Percentiles rank a stretch among this genome's conserved stretches.
Evolutionary conservation across 2,888 invertebrate species (phyloP).

Genomic region (Polyploca ridens): DNA sequence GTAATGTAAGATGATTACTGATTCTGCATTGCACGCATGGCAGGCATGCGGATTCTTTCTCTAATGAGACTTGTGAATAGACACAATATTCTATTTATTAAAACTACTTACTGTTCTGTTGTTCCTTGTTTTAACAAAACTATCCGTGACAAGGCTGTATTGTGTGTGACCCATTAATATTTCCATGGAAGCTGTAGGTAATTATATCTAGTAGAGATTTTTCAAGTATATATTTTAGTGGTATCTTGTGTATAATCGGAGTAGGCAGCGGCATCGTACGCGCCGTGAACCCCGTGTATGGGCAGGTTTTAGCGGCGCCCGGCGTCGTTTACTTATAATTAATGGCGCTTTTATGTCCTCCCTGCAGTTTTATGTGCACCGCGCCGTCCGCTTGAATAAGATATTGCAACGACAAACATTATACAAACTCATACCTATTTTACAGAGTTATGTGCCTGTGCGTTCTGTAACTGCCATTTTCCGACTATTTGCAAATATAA

Average conservation of each 20-base stretch:
- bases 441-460: background rate
- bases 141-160: too few relatives aligned
- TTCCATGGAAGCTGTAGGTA: too few relatives aligned
- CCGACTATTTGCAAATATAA: background rate
- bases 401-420: constrained; percentile 8
- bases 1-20: too few relatives aligned
- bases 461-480: background rate
- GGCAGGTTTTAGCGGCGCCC: constrained; percentile 12
- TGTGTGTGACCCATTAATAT: too few relatives aligned
- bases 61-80: too few relatives aligned
- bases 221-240: background rate
- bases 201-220: too few relatives aligned
- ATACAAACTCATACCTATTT: background rate
- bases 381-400: constrained; percentile 11
- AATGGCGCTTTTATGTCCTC: constrained; percentile 14
- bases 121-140: too few relatives aligned
- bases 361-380: constrained; percentile 15
- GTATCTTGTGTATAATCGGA: background rate
- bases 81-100: too few relatives aligned
- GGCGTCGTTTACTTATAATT: constrained; percentile 14
- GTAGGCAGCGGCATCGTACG: background rate
- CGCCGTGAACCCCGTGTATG: constrained; percentile 13
- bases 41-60: too few relatives aligned
- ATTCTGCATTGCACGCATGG: too few relatives aligned
- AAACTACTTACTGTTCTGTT: too few relatives aligned